Evolutionary conservation across 2,797 vertebrate genomes (phyloP).

Genomic region (Hippopotamyrus pictus): DNA sequence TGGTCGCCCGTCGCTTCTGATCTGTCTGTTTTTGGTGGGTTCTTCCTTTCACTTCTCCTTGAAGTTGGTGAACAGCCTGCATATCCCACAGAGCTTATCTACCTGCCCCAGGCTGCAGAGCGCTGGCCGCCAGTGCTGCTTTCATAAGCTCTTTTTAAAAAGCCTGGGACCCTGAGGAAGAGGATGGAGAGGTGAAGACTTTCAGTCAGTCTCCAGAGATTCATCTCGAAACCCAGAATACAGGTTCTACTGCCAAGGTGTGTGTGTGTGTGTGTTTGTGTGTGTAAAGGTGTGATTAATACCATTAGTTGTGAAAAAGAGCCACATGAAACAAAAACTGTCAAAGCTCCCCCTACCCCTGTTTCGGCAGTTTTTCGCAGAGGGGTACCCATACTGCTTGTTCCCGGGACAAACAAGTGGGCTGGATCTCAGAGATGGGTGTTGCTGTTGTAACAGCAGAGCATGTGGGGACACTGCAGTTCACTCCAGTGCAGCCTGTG

Average conservation of each 20-base stretch:
- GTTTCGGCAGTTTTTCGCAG: not conserved
- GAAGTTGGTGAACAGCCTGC: not conserved
- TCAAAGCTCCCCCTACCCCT: not conserved
- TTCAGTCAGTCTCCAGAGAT: not conserved
- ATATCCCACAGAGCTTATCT: not conserved
- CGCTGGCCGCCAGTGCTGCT: not conserved
- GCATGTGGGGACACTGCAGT: not conserved
- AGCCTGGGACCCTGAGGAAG: not conserved
- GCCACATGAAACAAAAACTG: not conserved
- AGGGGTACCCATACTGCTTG: not conserved
- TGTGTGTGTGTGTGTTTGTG: not conserved
- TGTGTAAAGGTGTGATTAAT: not conserved
- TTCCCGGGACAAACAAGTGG: not conserved
- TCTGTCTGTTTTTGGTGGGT: not conserved
- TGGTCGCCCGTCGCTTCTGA: not conserved
- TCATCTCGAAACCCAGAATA: not conserved
- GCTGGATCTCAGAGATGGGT: not conserved
- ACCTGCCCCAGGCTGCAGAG: not conserved
- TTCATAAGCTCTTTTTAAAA: not conserved
- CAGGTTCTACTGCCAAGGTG: not conserved
- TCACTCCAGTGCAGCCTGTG: not conserved
- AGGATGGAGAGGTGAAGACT: not conserved
- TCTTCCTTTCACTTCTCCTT: not conserved
- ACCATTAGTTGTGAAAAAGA: not conserved
- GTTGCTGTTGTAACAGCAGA: not conserved